Base-by-base conservation (phyloP, 2,113 vertebrate genomes). In the Melanerpes aurifrons region DNA sequence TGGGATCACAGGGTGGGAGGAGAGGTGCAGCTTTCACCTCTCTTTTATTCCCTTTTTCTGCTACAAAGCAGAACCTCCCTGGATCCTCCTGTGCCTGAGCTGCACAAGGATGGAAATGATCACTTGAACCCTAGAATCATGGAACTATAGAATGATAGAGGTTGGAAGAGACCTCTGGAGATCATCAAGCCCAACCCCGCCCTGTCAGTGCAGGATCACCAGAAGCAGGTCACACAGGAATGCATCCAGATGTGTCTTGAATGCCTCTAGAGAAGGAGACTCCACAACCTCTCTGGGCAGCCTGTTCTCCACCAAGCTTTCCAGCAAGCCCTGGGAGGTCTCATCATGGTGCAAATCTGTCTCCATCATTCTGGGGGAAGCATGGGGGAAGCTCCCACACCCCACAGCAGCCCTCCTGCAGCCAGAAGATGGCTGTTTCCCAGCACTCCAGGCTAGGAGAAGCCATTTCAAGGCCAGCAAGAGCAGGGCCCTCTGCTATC, bases 271-370 rank as follows among this genome's bases (percentile, higher is more conserved):
- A 53, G 43, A 45, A 45, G 50, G 50, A 53, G 50, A 53, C 22
- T 24, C 50, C 50, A 53, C 50, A 53, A 25, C 6, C 50, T 53
- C 50, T 53, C 50, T 53, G 50, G 50, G 12, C 50, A 53, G 50
- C 22, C 22, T 53, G 22, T 53, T 4, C 79, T 17, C 37, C 59
- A 7, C 48, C 50, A 10, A 31, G 45, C 57, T 47, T 29, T 45
- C 48, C 29, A 40, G 8, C 37, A 24, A 35, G 61, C 31, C 26
- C 40, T 2, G 16, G 6, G 61, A 70, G 70, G 45, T 2, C 64
- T 24, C 4, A 11, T 31, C 0, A 0, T 1, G 2, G 2, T 15
- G 21, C 6, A 2, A 6, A 1, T 3, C 14, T n/a, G 43, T 47
- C 43, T 12, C 4, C 62, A n/a, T 17, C 28, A 0, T 11, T 21